These are phyloP conservation scores for Neotoxoptera formosana DNA, from an alignment of 1,140 invertebrate genomes.

Conservation along the genomic window DNA sequence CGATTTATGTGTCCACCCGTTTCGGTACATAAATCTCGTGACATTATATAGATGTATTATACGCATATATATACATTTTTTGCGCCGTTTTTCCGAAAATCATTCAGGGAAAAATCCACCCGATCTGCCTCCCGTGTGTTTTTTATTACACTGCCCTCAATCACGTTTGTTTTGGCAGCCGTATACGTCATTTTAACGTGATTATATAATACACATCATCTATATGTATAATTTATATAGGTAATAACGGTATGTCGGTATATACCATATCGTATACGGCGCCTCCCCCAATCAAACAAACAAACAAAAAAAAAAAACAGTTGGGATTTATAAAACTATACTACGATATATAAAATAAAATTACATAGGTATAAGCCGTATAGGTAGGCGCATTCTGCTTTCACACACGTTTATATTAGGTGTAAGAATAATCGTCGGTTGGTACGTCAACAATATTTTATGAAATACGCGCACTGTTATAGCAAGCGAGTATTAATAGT, in stretches of 20 bases:
- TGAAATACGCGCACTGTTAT: neutral
- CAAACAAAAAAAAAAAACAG: slow-evolving; percentile 1
- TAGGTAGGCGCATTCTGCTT: neutral
- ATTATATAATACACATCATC: slow-evolving; percentile 21
- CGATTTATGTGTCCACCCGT: slow-evolving; percentile 56
- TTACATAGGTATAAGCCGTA: too few relatives aligned
- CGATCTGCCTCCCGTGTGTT: neutral
- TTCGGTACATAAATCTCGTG: slow-evolving; percentile 53
- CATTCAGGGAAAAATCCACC: slow-evolving; percentile 34
- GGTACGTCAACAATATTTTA: neutral
- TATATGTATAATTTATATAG: neutral
- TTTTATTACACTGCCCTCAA: slow-evolving; percentile 36
- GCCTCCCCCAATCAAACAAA: neutral
- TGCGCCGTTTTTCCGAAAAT: slow-evolving; percentile 28
- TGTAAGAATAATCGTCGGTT: neutral
- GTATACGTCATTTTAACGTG: slow-evolving; percentile 42
- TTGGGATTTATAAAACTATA: neutral
- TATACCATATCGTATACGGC: neutral
- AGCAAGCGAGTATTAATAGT: neutral
- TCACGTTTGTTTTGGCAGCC: slow-evolving; percentile 7
- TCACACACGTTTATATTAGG: neutral
- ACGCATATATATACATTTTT: slow-evolving; percentile 14
- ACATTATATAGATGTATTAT: slow-evolving; percentile 24
- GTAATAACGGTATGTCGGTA: neutral
- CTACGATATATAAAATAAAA: neutral